Percentiles rank a stretch among this genome's conserved stretches.
phyloP scores from a whole-genome alignment of 1,140 invertebrate genomes.

The Bombyx mandarina region DNA sequence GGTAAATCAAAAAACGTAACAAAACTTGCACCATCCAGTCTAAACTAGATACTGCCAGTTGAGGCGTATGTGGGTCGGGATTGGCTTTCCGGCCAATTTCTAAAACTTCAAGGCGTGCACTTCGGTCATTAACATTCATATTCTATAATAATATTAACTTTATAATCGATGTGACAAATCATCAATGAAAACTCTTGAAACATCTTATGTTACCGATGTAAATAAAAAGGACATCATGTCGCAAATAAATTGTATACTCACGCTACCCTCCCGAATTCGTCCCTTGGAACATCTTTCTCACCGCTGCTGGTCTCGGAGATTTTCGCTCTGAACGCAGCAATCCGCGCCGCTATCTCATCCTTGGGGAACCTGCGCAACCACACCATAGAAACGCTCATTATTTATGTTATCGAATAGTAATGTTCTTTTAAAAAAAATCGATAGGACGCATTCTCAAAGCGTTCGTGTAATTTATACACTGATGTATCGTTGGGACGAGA shows the following conservation, averaged over 20 bases:
- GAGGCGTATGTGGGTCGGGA: too few species aligned
- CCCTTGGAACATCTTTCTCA: conserved; percentile 73
- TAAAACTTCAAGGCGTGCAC: too few species aligned
- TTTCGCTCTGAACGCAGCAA: conserved; percentile 85
- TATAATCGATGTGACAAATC: too few species aligned
- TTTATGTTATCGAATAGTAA: conserved; percentile 13
- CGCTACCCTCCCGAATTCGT: conserved; percentile 83
- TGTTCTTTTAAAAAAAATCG: conserved; percentile 12
- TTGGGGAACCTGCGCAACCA: conserved; percentile 77
- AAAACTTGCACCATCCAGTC: too few species aligned
- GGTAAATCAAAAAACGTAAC: too few species aligned
- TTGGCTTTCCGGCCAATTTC: too few species aligned
- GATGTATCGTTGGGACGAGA: conserved; percentile 3
- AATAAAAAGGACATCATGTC: too few species aligned
- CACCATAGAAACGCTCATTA: conserved; percentile 61
- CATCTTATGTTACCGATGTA: too few species aligned
- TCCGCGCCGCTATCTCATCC: conserved; percentile 85
- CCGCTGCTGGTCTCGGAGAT: conserved; percentile 77
- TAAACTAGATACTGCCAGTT: too few species aligned
- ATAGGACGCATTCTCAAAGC: conserved; percentile 3
- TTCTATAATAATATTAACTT: too few species aligned
- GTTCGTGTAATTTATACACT: background rate
- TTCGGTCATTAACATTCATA: too few species aligned
- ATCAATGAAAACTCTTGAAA: too few species aligned
- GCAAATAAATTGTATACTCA: conserved; percentile 68